Base-by-base conservation (phyloP, 2,888 invertebrate genomes). In the Nymphalis polychloros region DNA sequence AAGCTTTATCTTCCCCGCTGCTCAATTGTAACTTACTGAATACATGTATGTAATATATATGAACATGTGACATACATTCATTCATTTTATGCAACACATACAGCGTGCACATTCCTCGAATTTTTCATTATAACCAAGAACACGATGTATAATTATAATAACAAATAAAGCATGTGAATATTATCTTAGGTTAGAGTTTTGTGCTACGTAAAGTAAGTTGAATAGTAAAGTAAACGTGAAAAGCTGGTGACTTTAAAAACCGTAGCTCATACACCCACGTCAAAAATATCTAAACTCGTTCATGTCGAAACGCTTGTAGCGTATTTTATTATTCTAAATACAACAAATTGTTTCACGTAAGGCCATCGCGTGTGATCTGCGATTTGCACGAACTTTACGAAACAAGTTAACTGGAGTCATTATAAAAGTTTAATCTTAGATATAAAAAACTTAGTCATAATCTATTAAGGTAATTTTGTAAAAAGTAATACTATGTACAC, bases 341-440 rank as follows among this genome's bases (percentile, higher is more conserved):
- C 59, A 71, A 74, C 75, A 73, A 77, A 76, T 76, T 74, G 72
- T 71, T 76, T 72, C 72, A 67, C 72, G 70, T 85, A 81, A 81
- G 80, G 78, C 65, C 47, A 17, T 74, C 68, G 76, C 73, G 73
- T 72, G 75, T 53, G 65, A 57, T 73, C 46, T 63, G 46, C 68
- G 52, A 68, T 68, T 82, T 80, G 81, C 78, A 81, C 75, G 77
- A 80, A 79, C 77, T 74, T 78, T 79, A 79, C 80, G 23, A 49
- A 52, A 52, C 8, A 31, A 61, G 48, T 16, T 49, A 61, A 48
- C n/a, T 59, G 59, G 50, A 59, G 52, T 27, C 23, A 47, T 52
- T 60, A 59, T 27, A 23, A 59, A 65, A 59, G 46, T 61, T 55
- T 62, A 62, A 62, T 62, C 62, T 62, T n/a, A 67, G 8, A 65